Evolutionary conservation across 2,113 vertebrate species (phyloP), one percentile per base, ranked within the genome.

Genomic region (Hippocampus mohnikei): DNA sequence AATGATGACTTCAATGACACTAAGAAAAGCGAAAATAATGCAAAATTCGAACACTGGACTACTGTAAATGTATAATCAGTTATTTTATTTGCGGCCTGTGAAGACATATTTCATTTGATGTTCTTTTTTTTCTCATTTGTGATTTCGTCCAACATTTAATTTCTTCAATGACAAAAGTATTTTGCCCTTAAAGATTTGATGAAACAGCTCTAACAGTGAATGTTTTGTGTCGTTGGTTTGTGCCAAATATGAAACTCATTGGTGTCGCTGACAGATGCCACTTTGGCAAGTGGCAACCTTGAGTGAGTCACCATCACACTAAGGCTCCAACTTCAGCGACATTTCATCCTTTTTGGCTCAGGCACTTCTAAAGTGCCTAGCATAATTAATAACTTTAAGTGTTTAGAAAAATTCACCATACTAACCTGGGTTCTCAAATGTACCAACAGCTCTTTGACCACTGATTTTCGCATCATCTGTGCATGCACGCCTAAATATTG

Each of bases 231-330:
- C 8, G 20, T 63, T 48, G 20, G 29, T 33, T 33, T 33, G 3
- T 33, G 29, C 29, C 29, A 33, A 4, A 33, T 33, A 33, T 33
- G 29, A 33, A 33, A 33, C 29, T 33, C 29, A 5, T 4, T 33
- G 77, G 42, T 29, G 46, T 66, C 10, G 16, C 64, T 70, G 66
- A 63, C 61, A 71, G 52, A 65, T 11, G 1, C 61, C 21, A 58
- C 66, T 70, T 71, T 67, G 15, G 76, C 70, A 71, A 72, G 41
- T 69, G 66, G 74, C 70, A 46, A 66, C 48, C 69, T 67, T 59
- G 55, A 37, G 8, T 65, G 42, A 64, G 61, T 41, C 46, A 4
- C 0, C 48, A 25, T 58, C 60, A 65, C 72, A 78, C 67, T 66
- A 76, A 79, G 55, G 33, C 61, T 63, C 73, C 33, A 61, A 61